These are phyloP conservation scores for Enteromius unitaeniatus DNA, from an alignment of 2,797 vertebrate species.

Conservation along the genomic window DNA sequence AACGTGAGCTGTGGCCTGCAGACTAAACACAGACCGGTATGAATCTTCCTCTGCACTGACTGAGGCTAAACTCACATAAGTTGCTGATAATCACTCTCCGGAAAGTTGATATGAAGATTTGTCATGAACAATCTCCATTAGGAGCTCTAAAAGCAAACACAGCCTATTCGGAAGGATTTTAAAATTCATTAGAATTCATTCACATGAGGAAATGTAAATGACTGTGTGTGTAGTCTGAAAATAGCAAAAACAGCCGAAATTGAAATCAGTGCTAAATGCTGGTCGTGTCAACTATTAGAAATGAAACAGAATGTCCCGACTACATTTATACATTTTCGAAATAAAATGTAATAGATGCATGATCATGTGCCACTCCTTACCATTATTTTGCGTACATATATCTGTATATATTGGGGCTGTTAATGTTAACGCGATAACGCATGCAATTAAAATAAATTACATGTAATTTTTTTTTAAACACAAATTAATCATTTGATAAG, in stretches of 20 bases:
- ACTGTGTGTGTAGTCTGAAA: neutral
- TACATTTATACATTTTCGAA: neutral
- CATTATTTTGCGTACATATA: no score
- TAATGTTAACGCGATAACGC: no score
- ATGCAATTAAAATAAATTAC: no score
- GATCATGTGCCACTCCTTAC: neutral
- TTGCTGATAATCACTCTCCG: neutral
- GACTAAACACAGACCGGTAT: conserved; percentile 17
- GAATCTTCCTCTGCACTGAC: neutral
- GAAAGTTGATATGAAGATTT: neutral
- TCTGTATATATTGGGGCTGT: no score
- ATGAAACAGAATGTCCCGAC: neutral
- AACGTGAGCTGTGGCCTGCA: neutral
- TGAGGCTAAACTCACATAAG: neutral
- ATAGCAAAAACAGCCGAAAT: no score
- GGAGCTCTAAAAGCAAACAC: neutral
- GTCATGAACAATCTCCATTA: neutral
- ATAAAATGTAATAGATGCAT: neutral
- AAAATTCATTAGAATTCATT: conserved; percentile 33
- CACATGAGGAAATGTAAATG: conserved; percentile 5
- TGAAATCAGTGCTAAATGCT: neutral
- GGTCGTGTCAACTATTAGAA: neutral
- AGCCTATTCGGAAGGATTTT: conserved; percentile 1
- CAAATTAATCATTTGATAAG: no score
- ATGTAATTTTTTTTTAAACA: no score